Percentiles rank a stretch among this genome's conserved stretches.
phyloP scores from a whole-genome alignment of 2,113 vertebrate genomes.

The Pipra filicauda region DNA sequence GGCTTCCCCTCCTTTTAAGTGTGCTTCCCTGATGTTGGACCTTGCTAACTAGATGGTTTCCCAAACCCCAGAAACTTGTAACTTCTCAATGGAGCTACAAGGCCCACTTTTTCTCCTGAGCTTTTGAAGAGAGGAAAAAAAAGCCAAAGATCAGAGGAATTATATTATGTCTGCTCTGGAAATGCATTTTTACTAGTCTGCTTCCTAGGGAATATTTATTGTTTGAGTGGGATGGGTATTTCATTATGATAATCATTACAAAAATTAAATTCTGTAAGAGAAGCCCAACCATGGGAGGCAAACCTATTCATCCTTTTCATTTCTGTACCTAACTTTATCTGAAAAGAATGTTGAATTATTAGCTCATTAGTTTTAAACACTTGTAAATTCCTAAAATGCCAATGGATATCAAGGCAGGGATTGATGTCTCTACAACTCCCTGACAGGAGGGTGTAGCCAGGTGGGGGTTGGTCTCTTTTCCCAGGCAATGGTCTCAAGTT shows the following conservation, averaged over 20 bases:
- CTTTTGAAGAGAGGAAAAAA: background rate
- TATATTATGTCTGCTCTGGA: background rate
- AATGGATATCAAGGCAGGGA: background rate
- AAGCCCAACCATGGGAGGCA: background rate
- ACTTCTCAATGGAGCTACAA: background rate
- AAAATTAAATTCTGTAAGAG: conserved; percentile 19
- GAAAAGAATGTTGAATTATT: background rate
- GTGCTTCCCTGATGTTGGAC: background rate
- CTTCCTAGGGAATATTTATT: background rate
- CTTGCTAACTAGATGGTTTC: background rate
- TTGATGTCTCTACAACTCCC: background rate
- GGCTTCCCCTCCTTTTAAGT: background rate
- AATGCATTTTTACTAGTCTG: background rate
- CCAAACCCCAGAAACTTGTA: background rate
- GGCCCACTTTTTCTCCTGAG: background rate
- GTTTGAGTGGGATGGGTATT: background rate
- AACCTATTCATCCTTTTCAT: background rate
- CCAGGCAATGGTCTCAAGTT: no score
- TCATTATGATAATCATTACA: background rate
- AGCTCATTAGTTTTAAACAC: conserved; percentile 3
- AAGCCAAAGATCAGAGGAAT: background rate
- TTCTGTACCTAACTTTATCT: background rate
- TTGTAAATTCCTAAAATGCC: conserved; percentile 35
- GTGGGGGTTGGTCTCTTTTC: no score
- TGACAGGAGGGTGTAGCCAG: no score